Evolutionary conservation across 2,113 vertebrate genomes (phyloP).

Genomic region (Calyptomena viridis): DNA sequence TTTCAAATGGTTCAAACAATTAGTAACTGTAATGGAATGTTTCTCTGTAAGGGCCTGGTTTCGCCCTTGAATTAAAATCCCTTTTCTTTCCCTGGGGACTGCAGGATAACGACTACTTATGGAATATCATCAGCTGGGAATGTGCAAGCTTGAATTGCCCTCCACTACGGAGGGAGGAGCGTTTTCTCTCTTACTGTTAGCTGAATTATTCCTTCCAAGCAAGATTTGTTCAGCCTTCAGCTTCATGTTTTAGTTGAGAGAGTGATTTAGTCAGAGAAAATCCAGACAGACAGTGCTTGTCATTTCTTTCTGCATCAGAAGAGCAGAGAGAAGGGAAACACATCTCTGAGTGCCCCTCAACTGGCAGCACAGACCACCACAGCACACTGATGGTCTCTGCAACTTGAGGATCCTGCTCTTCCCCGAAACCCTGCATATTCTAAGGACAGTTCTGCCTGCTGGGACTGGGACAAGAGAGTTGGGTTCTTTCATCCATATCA

Average conservation of each 20-base stretch:
- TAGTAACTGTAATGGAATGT: background rate
- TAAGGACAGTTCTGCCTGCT: background rate
- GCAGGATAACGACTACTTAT: background rate
- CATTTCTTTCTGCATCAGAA: background rate
- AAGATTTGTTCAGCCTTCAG: background rate
- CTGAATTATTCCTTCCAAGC: background rate
- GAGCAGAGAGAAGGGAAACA: background rate
- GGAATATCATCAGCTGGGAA: background rate
- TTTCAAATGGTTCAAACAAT: background rate
- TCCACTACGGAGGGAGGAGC: background rate
- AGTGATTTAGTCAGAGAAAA: background rate
- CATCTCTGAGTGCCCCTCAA: background rate
- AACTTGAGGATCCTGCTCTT: background rate
- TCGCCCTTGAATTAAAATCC: background rate
- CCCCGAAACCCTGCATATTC: rapidly evolving
- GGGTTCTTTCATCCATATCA: background rate
- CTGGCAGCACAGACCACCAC: background rate
- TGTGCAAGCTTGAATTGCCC: background rate
- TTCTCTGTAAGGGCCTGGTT: background rate
- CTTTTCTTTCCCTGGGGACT: background rate
- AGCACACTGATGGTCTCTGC: background rate
- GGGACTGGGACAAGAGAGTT: background rate
- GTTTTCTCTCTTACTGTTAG: background rate
- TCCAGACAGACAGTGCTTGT: background rate
- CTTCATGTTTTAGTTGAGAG: background rate